Conservation (phyloP, 2,888 invertebrate species). For the Synanthedon vespiformis region DNA sequence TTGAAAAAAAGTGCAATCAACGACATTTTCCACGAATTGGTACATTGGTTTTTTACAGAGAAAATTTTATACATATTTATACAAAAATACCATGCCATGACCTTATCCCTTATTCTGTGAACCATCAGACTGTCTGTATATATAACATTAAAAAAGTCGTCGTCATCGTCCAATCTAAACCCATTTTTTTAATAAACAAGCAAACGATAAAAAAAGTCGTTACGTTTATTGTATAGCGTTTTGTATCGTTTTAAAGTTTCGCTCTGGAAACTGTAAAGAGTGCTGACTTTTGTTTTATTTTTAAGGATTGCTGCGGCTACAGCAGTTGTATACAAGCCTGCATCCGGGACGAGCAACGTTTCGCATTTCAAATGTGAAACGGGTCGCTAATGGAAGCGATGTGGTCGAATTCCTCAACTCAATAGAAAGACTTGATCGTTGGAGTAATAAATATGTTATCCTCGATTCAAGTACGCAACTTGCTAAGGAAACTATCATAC, state of each 20-base stretch:
- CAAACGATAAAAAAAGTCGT: background rate
- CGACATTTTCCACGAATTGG: no score
- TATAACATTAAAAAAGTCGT: no score
- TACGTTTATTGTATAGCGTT: conserved; percentile 4
- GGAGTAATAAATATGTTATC: conserved; percentile 88
- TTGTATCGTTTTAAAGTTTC: background rate
- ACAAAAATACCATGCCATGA: no score
- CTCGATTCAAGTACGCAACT: conserved; percentile 88
- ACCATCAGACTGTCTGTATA: no score
- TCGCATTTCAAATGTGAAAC: conserved; percentile 87
- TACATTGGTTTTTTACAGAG: no score
- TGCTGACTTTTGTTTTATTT: background rate
- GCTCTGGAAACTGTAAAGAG: background rate
- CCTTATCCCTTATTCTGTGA: no score
- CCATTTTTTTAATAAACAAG: background rate
- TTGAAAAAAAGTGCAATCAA: no score
- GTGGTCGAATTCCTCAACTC: conserved; percentile 84
- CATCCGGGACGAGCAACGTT: conserved; percentile 85
- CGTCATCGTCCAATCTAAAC: background rate
- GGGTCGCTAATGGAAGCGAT: conserved; percentile 84
- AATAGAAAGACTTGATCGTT: conserved; percentile 84
- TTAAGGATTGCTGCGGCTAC: conserved; percentile 87
- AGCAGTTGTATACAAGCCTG: conserved; percentile 91
- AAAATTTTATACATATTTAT: no score
- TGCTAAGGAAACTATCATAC: conserved; percentile 87